These are phyloP conservation scores for Porites evermanni DNA, from an alignment of 92 coral and sea anemone species.

Conservation along the genomic window DNA sequence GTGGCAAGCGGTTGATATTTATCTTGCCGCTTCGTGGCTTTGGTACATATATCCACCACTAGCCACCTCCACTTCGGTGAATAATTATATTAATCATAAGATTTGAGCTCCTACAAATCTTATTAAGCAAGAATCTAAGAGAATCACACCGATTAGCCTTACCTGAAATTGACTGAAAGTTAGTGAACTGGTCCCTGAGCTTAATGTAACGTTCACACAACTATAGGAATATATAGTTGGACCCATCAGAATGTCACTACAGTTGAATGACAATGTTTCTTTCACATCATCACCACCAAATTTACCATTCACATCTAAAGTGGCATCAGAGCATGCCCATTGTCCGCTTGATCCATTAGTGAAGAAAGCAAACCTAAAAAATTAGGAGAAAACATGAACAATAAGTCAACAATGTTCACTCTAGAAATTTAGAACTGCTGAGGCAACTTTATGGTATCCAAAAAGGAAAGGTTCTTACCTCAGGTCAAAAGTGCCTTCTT, in stretches of 20 bases:
- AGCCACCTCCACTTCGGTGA: no score
- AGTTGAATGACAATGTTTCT: background rate
- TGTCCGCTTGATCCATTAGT: background rate
- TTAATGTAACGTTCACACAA: constrained; percentile 1
- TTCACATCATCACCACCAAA: background rate
- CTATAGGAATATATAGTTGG: constrained; percentile 37
- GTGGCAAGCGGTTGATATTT: no score
- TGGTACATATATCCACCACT: no score
- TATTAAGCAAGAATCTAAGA: no score
- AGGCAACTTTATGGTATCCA: background rate
- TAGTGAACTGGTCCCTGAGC: background rate
- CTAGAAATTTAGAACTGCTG: no score
- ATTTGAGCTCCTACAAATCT: no score
- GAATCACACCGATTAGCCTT: background rate
- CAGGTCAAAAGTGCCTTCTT: background rate
- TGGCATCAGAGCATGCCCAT: constrained; percentile 27
- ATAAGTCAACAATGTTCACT: background rate
- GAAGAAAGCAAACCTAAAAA: constrained; percentile 3
- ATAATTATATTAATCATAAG: no score
- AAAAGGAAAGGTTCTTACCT: background rate
- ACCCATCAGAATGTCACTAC: background rate
- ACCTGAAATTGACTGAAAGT: constrained; percentile 31
- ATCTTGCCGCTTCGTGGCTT: no score
- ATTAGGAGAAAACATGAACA: background rate
- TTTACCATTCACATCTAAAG: constrained; percentile 17